Base-by-base conservation (phyloP, 2,113 vertebrate species). In the Arizona elegans region DNA sequence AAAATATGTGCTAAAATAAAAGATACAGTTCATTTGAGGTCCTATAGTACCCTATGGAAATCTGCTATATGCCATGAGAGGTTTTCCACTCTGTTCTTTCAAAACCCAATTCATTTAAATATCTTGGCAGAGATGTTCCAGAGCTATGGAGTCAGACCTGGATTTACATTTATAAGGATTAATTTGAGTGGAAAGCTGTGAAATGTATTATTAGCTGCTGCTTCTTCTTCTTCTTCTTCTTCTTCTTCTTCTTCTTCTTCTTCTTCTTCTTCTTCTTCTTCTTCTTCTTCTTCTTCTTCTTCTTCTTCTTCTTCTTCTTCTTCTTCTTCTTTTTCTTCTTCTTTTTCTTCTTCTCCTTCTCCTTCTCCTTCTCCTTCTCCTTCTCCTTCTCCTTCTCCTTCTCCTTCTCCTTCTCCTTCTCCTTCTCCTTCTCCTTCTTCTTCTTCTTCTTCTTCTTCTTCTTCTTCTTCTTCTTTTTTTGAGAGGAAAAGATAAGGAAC, bases 111-210 rank as follows among this genome's bases (percentile, higher is more conserved):
- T 86, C 56, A 93, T 87, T 52, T 75, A 56, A 90, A 90, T 17
- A 19, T n/a, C 75, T 90, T 38, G 12, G 75, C 13, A 47, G 56
- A 90, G 90, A 50, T 11, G 70, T 52, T 85, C 23, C 93, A 85
- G 29, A 89, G 50, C 47, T 12, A 13, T 89, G 65, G 54, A 43
- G 26, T 81, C 86, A 56, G 52, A 58, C 88, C 56, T n/a, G 88
- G 62, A 91, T 93, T 93, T 91, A 56, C 59, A 91, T 91, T 81
- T 81, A 87, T 81, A 85, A 29, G 86, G 62, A 91, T 91, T 88
- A 86, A 87, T 87, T 87, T 38, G 56, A 92, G 9, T 75, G 1
- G 75, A 75, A 58, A 75, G 88, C 91, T 91, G 58, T 87, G 58
- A 58, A 90, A 87, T 86, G 29, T 26, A 92, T 47, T 70, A 65